These are phyloP conservation scores for Leptinotarsa rubiginosa DNA, from an alignment of 2,888 invertebrate species.

Conservation along the genomic window DNA sequence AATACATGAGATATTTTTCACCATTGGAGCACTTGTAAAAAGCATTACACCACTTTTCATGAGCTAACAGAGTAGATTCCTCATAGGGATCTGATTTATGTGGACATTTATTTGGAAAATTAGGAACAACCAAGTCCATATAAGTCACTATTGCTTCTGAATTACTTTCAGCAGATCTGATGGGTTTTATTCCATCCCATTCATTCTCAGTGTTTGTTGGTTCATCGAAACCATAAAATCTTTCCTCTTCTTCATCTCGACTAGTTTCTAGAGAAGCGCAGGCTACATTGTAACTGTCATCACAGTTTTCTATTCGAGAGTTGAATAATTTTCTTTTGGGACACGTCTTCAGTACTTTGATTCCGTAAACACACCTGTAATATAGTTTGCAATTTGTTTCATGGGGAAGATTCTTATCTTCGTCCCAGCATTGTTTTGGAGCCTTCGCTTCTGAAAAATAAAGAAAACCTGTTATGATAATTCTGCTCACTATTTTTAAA, in stretches of 20 bases:
- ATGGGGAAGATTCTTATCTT: conserved; percentile 50
- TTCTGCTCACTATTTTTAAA: background rate
- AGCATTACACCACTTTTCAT: conserved; percentile 47
- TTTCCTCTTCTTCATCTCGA: background rate
- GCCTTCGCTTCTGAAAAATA: conserved; percentile 26
- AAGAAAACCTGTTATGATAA: background rate
- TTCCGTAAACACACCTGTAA: conserved; percentile 52
- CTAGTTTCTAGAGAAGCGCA: conserved; percentile 31
- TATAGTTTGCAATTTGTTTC: conserved; percentile 50
- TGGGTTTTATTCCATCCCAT: background rate
- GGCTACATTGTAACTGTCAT: conserved; percentile 49
- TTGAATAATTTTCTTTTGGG: conserved; percentile 53
- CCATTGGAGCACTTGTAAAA: conserved; percentile 52
- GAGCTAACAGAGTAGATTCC: conserved; percentile 42
- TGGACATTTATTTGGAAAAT: conserved; percentile 31
- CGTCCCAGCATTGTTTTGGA: conserved; percentile 32
- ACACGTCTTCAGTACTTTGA: conserved; percentile 49
- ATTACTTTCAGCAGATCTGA: background rate
- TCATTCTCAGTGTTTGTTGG: background rate
- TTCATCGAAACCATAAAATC: background rate
- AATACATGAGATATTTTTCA: conserved; percentile 46
- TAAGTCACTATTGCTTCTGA: conserved; percentile 3
- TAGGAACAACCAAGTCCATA: conserved; percentile 3
- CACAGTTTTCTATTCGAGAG: conserved; percentile 49
- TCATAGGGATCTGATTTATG: conserved; percentile 29